Evolutionary conservation across 2,888 invertebrate species (phyloP), one percentile per base, ranked within the genome.

Genomic region (Epinotia demarniana): DNA sequence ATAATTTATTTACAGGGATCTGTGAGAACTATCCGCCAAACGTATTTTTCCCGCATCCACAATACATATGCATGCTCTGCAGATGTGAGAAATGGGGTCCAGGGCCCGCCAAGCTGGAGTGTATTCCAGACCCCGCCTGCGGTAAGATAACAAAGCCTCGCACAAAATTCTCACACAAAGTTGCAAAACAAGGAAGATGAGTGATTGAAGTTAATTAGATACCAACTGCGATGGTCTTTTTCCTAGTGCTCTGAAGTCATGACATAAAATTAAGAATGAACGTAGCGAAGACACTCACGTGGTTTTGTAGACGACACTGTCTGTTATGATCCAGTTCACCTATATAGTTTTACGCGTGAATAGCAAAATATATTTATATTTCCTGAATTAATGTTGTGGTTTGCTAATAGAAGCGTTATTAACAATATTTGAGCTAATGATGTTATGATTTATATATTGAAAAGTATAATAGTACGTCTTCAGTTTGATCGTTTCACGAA

Each of bases 31-130:
- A 88, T 75, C 90, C 89, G 0, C 76, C 80, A 33, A 83, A 89
- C 72, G 88, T 91, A 23, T 43, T 79, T 18, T 90, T 91, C 80
- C 88, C 90, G 0, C 88, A 90, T 75, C 91, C 91, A 0, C 80
- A 77, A n/a, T 87, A 88, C 13, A 60, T 16, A 1, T 91, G 91
- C 79, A 81, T 80, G 55, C 70, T 82, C 8, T 92, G 92, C 83
- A 84, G 85, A 76, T 92, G 92, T 5, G 81, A 80, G 19, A 6
- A 77, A 4, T 53, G 78, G 9, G 39, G 39, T 39, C 39, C 39
- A 9, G 39, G 39, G 0, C 77, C 75, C 3, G 55, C 80, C 83
- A n/a, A 81, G 83, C 39, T 91, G 27, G 79, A 83, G 11, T 91
- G 91, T 77, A 77, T 80, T 23, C 82, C 82, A 2, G 84, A 85